Percentiles rank a stretch among this genome's conserved stretches.
phyloP scores from a whole-genome alignment of 2,113 vertebrate species.

The Lycaon pictus region DNA sequence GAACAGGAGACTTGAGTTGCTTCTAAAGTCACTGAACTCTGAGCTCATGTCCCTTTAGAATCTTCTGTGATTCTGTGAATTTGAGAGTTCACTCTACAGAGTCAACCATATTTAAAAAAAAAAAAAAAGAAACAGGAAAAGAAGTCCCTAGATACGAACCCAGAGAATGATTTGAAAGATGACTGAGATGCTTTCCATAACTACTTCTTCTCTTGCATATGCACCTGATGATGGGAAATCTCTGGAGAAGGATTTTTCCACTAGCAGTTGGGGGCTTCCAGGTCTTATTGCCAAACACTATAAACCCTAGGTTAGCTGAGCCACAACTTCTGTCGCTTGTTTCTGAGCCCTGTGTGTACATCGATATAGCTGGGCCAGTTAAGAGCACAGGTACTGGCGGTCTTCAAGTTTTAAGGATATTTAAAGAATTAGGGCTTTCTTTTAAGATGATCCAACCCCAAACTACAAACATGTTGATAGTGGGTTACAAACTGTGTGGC shows the following conservation, averaged over 20 bases:
- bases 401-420: slow-evolving; percentile 25
- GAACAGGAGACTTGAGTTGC: neutral
- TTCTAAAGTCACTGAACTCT: neutral
- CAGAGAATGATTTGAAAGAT: neutral
- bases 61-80: neutral
- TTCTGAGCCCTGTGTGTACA: neutral
- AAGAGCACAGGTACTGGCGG: neutral
- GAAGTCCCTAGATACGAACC: neutral
- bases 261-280: neutral
- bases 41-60: neutral
- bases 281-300: slow-evolving; percentile 35
- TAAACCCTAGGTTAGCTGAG: neutral
- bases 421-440: neutral
- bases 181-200: neutral
- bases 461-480: neutral
- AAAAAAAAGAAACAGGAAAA: neutral
- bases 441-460: neutral
- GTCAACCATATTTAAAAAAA: neutral
- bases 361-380: neutral
- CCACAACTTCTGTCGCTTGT: neutral
- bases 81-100: neutral
- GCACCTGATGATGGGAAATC: slow-evolving; percentile 17
- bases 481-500: neutral
- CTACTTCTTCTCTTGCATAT: slow-evolving; percentile 35
- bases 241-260: slow-evolving; percentile 55